phyloP scores from a whole-genome alignment of 2,113 vertebrate species.

The Laterallus jamaicensis region DNA sequence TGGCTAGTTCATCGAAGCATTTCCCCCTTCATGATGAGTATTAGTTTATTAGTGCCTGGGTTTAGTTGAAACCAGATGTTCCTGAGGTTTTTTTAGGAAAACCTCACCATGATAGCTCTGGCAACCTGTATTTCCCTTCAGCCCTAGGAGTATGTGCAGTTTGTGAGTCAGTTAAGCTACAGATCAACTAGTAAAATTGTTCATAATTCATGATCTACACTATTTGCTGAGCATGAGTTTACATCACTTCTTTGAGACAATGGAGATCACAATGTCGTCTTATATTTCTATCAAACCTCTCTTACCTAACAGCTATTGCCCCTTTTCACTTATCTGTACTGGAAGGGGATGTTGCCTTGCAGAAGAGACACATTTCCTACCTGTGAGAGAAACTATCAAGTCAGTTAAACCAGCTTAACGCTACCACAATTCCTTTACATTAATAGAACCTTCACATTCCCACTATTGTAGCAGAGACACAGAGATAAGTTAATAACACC shows the following conservation, averaged over 20 bases:
- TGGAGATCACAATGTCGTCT: neutral
- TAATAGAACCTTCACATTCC: neutral
- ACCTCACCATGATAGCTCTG: neutral
- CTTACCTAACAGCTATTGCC: neutral
- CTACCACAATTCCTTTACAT: neutral
- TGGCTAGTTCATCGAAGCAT: slow-evolving; percentile 18
- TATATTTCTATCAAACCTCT: neutral
- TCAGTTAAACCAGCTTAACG: neutral
- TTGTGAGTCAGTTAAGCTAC: neutral
- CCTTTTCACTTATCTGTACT: neutral
- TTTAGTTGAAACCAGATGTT: slow-evolving; percentile 54
- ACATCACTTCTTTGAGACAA: neutral
- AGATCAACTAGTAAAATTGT: neutral
- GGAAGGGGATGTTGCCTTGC: neutral
- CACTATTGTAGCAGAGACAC: neutral
- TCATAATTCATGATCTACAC: neutral
- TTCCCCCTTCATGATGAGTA: slow-evolving; percentile 20
- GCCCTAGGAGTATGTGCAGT: neutral
- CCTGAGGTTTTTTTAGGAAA: neutral
- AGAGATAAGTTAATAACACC: neutral
- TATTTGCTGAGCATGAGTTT: neutral
- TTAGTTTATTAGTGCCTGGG: slow-evolving; percentile 20
- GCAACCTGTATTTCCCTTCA: neutral
- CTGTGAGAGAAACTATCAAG: neutral
- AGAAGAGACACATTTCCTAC: neutral